These are phyloP conservation scores for Xyliphius kryptos DNA, from an alignment of 2,113 vertebrate species.

Conservation along the genomic window DNA sequence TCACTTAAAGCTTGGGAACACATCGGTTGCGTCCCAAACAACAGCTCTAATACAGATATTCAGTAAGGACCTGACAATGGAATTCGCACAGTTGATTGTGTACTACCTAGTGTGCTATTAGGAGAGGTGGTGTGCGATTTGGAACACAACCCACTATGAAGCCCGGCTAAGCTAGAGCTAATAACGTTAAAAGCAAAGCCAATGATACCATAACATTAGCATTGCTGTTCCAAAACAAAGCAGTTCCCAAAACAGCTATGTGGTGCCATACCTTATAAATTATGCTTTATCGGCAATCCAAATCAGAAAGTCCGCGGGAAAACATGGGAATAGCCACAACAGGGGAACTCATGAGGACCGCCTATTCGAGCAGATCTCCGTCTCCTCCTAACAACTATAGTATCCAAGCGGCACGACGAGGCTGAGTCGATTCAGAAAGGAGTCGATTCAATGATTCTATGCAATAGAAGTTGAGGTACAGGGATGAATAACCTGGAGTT, in stretches of 20 bases:
- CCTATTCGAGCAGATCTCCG: slow-evolving; percentile 11
- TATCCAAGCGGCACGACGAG: not conserved
- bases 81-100: not conserved
- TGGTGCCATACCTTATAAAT: slow-evolving; percentile 16
- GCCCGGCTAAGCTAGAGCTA: not conserved
- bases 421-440: not conserved
- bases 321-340: slow-evolving; percentile 5
- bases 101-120: not conserved
- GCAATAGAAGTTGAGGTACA: not conserved
- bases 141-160: not conserved
- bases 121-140: not conserved
- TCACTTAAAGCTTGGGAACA: not conserved
- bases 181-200: not conserved
- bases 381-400: slow-evolving; percentile 21
- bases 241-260: not conserved
- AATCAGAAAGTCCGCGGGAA: not conserved
- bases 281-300: slow-evolving; percentile 7
- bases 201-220: slow-evolving; percentile 1
- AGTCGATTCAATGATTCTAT: not conserved
- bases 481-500: too few species aligned
- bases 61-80: not conserved
- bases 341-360: slow-evolving; percentile 31
- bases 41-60: not conserved
- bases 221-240: not conserved
- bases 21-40: not conserved